Conservation (phyloP, 2,113 vertebrate species). For the Cichladusa arquata region DNA sequence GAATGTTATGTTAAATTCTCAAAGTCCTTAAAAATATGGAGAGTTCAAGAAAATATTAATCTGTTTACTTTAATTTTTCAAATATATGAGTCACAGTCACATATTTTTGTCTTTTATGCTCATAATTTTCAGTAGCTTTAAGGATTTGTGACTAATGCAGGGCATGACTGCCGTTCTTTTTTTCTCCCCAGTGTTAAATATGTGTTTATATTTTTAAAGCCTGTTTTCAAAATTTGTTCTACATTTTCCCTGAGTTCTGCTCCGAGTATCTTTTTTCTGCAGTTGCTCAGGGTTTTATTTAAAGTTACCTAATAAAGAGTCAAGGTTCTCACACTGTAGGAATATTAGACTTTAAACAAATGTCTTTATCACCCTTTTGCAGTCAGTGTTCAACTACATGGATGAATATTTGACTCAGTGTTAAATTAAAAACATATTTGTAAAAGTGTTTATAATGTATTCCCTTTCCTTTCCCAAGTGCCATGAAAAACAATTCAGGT, state of each 20-base stretch:
- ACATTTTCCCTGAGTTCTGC: not conserved
- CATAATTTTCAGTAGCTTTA: not conserved
- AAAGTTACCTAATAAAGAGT: slow-evolving; percentile 7
- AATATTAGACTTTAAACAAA: slow-evolving; percentile 27
- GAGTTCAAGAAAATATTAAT: not conserved
- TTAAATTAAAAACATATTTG: slow-evolving; percentile 45
- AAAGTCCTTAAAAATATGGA: not conserved
- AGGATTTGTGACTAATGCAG: not conserved
- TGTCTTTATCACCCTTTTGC: slow-evolving; percentile 33
- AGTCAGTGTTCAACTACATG: slow-evolving; percentile 6
- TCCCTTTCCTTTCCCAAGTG: not conserved
- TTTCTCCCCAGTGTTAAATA: not conserved
- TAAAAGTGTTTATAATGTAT: not conserved
- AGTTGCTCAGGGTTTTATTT: not conserved
- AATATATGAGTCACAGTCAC: not conserved
- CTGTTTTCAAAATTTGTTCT: not conserved
- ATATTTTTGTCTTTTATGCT: not conserved
- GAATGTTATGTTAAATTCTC: not conserved
- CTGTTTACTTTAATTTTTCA: not conserved
- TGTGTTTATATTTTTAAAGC: not conserved
- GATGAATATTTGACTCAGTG: slow-evolving; percentile 18
- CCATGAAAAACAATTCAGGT: slow-evolving; percentile 1
- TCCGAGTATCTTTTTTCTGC: slow-evolving; percentile 3
- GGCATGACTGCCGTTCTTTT: not conserved
- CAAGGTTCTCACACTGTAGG: not conserved